Evolutionary conservation across 1,140 invertebrate species (phyloP), one percentile per base, ranked within the genome.

Genomic region (Semibalanus balanoides): DNA sequence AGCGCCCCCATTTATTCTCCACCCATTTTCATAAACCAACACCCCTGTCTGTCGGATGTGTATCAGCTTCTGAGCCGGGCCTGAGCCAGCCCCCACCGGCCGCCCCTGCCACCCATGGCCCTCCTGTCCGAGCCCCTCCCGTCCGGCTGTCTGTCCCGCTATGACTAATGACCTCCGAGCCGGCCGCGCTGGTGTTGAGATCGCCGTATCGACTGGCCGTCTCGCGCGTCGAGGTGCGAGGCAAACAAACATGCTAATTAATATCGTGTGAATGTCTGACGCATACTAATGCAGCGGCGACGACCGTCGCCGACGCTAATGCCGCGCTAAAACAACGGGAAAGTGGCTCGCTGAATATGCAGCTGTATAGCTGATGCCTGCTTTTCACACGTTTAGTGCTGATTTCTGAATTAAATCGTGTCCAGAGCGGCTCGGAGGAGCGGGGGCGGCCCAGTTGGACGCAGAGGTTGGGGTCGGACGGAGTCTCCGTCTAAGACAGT

Each of bases 171-270:
- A 3, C 51, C n/a, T 14, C 51, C 1, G 7, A 7, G 51, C 1
- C 51, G 51, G 14, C 51, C 1, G 22, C 51, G 7, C 1, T 19
- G 11, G 51, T 40, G 35, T 40, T 17, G 5, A 5, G 35, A 40
- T 40, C 51, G 51, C 14, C 51, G 22, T 25, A 64, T 64, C 51
- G 51, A 25, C 51, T 1, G 7, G 7, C 51, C 51, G 51, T 64
- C 51, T 40, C 11, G 51, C 35, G 35, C 35, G 11, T 40, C 9
- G 51, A 64, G 51, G 51, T 64, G 51, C 51, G 51, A 64, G 51
- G 22, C 51, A 64, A 64, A 64, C 51, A 64, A 64, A 64, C 51
- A 64, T 64, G 51, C 51, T 64, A 64, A 64, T 64, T 64, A 64
- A 64, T 64, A 64, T 64, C 51, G 51, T 64, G 51, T 64, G 51